Evolutionary conservation across 1,140 invertebrate genomes (phyloP).

Genomic region (Macrobrachium nipponense): DNA sequence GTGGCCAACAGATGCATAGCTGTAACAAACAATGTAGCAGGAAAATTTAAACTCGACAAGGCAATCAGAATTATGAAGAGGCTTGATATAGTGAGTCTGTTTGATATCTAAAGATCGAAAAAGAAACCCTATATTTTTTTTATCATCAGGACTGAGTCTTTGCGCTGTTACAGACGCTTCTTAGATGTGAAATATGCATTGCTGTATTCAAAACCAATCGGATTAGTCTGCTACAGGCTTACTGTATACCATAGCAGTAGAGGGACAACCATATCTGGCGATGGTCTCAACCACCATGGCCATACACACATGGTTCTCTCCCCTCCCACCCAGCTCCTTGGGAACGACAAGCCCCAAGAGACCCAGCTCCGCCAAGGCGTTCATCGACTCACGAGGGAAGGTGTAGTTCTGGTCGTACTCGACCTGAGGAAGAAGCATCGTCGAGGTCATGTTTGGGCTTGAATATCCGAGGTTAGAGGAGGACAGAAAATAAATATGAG

Average conservation of each 20-base stretch:
- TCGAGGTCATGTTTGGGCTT: neutral
- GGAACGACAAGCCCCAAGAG: slow-evolving; percentile 56
- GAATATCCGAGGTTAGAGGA: too few relatives aligned
- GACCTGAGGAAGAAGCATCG: slow-evolving; percentile 16
- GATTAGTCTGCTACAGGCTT: neutral
- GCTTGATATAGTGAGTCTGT: too few relatives aligned
- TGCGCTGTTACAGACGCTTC: too few relatives aligned
- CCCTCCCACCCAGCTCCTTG: slow-evolving; percentile 48
- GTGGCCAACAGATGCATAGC: slow-evolving; percentile 45
- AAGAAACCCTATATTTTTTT: too few relatives aligned
- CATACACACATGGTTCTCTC: slow-evolving; percentile 41
- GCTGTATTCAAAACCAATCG: too few relatives aligned
- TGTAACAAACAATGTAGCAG: slow-evolving; percentile 1
- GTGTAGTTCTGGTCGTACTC: slow-evolving; percentile 37
- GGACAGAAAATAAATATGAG: too few relatives aligned
- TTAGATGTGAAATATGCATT: too few relatives aligned
- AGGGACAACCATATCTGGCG: slow-evolving; percentile 61
- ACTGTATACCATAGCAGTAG: slow-evolving; percentile 63
- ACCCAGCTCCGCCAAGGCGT: slow-evolving; percentile 50
- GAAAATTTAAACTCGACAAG: neutral
- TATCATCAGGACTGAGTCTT: too few relatives aligned
- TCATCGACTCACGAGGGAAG: slow-evolving; percentile 46
- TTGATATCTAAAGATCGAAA: too few relatives aligned
- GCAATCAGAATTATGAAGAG: neutral
- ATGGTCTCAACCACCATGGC: slow-evolving; percentile 61